Conservation (phyloP, 2,888 invertebrate genomes). For the Drosophila meridiana region DNA sequence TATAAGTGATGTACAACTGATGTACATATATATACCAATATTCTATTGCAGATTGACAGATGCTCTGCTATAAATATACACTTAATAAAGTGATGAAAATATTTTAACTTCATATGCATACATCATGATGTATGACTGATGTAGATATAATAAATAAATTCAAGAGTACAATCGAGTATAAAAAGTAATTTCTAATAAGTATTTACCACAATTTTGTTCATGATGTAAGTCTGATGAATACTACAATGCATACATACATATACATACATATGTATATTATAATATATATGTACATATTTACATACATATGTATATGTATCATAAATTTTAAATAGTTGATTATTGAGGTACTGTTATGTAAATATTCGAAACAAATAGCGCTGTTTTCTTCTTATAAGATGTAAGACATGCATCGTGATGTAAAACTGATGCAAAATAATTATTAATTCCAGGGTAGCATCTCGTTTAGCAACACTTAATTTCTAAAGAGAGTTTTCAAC, state of each 20-base stretch:
- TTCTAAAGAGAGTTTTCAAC: background rate
- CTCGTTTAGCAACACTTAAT: background rate
- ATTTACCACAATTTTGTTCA: background rate
- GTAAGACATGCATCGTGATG: background rate
- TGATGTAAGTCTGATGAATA: no score
- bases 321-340: no score
- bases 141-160: background rate
- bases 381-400: background rate
- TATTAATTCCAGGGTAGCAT: background rate
- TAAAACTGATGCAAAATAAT: background rate
- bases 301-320: no score
- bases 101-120: background rate
- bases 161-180: background rate
- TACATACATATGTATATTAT: no score
- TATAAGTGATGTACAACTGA: background rate
- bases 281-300: no score
- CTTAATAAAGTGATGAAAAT: no score
- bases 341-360: no score
- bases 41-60: no score
- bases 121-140: conserved; percentile 3
- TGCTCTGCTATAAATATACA: no score
- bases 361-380: no score
- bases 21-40: no score
- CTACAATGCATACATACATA: no score
- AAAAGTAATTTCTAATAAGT: background rate